Evolutionary conservation across 2,888 invertebrate genomes (phyloP), one percentile per base, ranked within the genome.

Genomic region (Deilephila porcellus): DNA sequence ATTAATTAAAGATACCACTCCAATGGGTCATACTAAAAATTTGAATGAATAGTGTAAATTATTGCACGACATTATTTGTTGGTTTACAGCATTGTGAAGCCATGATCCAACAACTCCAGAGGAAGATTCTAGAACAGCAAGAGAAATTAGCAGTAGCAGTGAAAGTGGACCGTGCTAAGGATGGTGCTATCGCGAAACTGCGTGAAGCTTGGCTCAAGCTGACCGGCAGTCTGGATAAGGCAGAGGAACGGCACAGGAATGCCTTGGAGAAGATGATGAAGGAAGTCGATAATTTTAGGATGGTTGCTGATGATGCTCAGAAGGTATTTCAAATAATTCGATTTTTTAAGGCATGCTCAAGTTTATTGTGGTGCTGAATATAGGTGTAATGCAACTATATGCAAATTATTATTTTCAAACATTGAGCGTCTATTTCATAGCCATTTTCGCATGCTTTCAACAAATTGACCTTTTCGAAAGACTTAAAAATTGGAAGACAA

Each of bases 91-190:
- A 97, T 83, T 97, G 97, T 81, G 98, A 98, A 90, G 95, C 96
- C 75, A 93, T 97, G 81, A 97, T 98, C 71, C 96, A 97, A 82
- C 95, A 96, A 71, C 89, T 98, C 1, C 98, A 98, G 85, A 95
- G 95, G 79, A 96, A 96, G 79, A 90, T 97, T 71, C 90, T 98
- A 37, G 97, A 98, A 79, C 96, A 97, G 80, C 97, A 98, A 86
- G 97, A 98, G 86, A 97, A 97, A 81, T 87, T 98, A 45, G 97
- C 97, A 0, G 97, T 98, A 0, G 98, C 98, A 0, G 88, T 97
- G 6, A 96, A 96, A 87, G 97, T 98, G 0, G 98, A 98, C 87
- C 95, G 96, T 73, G 95, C 96, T 0, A 98, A 98, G 85, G 97
- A 97, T 81, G 89, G 93, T 0, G 96, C 97, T 0, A 96, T 98